Evolutionary conservation across 2,797 vertebrate species (phyloP).

Genomic region (Coregonus ussuriensis): DNA sequence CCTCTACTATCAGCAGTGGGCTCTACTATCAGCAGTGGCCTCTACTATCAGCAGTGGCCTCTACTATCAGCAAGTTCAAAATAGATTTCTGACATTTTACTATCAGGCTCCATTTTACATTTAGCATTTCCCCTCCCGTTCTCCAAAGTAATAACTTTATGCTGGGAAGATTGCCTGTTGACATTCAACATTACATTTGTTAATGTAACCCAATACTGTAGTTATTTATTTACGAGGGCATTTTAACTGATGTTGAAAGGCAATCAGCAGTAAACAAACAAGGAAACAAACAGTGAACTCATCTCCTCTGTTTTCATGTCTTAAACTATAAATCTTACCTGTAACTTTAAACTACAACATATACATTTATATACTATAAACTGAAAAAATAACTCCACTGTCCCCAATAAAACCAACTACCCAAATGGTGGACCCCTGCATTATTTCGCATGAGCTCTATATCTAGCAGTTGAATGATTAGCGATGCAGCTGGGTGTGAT

Average conservation of each 20-base stretch:
- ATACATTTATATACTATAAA: not conserved
- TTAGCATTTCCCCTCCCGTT: not conserved
- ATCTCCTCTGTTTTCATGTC: not conserved
- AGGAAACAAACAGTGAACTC: not conserved
- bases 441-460: not conserved
- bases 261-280: not conserved
- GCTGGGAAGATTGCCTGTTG: not conserved
- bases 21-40: too few relatives aligned
- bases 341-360: not conserved
- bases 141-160: not conserved
- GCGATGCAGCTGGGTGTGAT: not conserved
- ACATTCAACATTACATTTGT: not conserved
- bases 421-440: not conserved
- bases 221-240: not conserved
- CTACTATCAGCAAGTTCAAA: not conserved
- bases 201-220: not conserved
- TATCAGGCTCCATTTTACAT: not conserved
- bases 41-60: too few relatives aligned
- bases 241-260: not conserved
- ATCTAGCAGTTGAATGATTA: not conserved
- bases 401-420: not conserved
- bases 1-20: too few relatives aligned
- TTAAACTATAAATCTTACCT: not conserved
- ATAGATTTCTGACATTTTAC: not conserved
- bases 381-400: not conserved